Base-by-base conservation (phyloP, 2,113 vertebrate species). In the Azemiops feae region DNA sequence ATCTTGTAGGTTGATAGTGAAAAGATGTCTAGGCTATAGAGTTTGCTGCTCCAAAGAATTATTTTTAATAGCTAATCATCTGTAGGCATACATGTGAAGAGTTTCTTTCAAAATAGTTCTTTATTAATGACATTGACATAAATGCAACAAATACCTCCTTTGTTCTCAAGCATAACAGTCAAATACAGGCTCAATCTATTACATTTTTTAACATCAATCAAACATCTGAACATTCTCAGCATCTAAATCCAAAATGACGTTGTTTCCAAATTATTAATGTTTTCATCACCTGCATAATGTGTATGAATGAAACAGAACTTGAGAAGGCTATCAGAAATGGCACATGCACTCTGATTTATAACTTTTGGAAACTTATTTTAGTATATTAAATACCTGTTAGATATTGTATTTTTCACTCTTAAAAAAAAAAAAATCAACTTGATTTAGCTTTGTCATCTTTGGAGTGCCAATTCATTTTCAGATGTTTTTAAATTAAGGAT, bases 271-370 rank as follows among this genome's bases (percentile, higher is more conserved):
- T 88, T 93, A 87, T 92, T 93, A 92, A 94, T 57, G 91, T 91
- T 85, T 91, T 94, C 92, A 90, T 93, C 94, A 92, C 95, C 92
- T 93, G 2, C 8, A 81, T 45, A 47, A 92, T n/a, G 34, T 50
- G 14, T 30, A 60, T 85, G 34, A 69, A 92, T 95, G 97, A 96
- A 96, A 96, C 93, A 96, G 96, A 95, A 95, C 92, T 96, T 97
- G 95, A 96, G 94, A 95, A 93, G 94, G 96, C 95, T 95, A 96
- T 94, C 92, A 93, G 95, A 96, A 96, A 93, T 97, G 25, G 45
- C 23, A 87, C 85, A 95, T 96, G 96, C 91, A 93, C 94, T 95
- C 92, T 93, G 96, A 92, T 93, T 50, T 14, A 94, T 92, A 96
- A 90, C n/a, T 34, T 85, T 85, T 85, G 88, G 57, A 89, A 47